Conservation (phyloP, 2,888 invertebrate species). For the Erynnis tages region DNA sequence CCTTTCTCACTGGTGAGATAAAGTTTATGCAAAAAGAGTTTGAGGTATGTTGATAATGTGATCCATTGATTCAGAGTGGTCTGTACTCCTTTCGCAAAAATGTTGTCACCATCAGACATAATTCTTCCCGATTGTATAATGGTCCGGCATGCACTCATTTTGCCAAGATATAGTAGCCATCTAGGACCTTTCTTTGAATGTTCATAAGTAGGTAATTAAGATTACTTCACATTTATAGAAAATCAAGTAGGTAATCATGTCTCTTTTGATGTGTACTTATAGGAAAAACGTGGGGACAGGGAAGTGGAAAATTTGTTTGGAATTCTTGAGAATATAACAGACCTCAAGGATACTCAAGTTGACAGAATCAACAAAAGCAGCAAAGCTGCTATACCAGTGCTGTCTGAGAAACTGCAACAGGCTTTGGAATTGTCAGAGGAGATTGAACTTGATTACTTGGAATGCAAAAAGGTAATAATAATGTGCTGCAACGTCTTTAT, state of each 20-base stretch:
- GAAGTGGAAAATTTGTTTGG: constrained; percentile 91
- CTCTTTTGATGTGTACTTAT: no score
- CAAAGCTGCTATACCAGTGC: constrained; percentile 81
- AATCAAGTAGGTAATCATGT: no score
- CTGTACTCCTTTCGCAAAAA: no score
- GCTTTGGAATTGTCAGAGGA: constrained; percentile 83
- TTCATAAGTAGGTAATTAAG: no score
- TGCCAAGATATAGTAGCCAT: no score
- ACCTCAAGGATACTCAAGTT: constrained; percentile 88
- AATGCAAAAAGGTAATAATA: constrained; percentile 74
- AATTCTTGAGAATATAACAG: constrained; percentile 88
- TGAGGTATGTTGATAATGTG: constrained; percentile 82
- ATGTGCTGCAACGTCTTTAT: no score
- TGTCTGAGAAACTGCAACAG: constrained; percentile 84
- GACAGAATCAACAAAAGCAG: constrained; percentile 84
- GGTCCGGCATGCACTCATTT: no score
- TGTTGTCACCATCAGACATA: no score
- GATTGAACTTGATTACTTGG: constrained; percentile 82
- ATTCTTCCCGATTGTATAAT: no score
- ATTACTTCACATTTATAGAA: no score
- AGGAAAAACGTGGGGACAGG: constrained; percentile 89
- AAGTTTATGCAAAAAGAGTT: constrained; percentile 91
- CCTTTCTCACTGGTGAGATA: constrained; percentile 93
- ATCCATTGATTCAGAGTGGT: neutral
- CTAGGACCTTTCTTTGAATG: no score